These are phyloP conservation scores for Harpagus bidentatus DNA, from an alignment of 2,113 vertebrate genomes.

Conservation along the genomic window DNA sequence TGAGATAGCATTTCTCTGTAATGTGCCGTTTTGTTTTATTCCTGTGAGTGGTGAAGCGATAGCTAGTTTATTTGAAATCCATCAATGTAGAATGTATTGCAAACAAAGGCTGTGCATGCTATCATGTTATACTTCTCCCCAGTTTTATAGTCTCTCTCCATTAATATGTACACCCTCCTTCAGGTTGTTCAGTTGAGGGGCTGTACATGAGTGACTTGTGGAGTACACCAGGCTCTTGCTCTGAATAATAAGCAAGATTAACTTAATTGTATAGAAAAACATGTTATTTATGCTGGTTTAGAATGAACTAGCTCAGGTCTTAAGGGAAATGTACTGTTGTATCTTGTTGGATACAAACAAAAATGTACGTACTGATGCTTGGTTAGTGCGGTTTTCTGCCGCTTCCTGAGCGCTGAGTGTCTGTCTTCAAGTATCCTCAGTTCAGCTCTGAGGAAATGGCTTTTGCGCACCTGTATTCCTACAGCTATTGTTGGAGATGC, in stretches of 20 bases:
- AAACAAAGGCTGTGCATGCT: neutral
- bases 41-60: neutral
- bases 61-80: constrained; percentile 30
- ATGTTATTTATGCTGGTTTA: neutral
- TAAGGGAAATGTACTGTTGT: neutral
- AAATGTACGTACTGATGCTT: neutral
- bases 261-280: constrained; percentile 6
- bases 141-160: neutral
- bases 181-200: neutral
- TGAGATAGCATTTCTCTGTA: constrained; percentile 45
- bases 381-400: neutral
- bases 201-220: neutral
- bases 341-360: neutral
- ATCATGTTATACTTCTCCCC: neutral
- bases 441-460: neutral
- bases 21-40: constrained; percentile 31
- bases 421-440: neutral
- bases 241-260: constrained; percentile 23
- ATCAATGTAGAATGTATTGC: constrained; percentile 13
- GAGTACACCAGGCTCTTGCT: neutral
- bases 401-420: neutral
- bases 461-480: neutral
- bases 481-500: fast-evolving
- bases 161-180: neutral
- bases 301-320: neutral